These are phyloP conservation scores for Natator depressus DNA, from an alignment of 2,113 vertebrate species.

Conservation along the genomic window DNA sequence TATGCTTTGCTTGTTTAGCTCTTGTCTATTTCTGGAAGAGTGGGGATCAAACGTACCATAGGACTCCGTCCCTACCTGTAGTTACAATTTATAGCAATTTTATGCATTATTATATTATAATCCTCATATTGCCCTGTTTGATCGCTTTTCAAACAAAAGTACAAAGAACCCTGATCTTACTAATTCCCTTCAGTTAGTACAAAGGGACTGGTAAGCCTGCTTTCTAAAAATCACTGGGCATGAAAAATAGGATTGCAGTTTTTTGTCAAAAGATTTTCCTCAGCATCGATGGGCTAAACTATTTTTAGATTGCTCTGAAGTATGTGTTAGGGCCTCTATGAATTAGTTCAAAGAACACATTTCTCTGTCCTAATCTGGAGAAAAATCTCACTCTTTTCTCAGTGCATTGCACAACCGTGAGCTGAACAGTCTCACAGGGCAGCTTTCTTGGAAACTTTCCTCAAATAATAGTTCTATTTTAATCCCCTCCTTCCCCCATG, in stretches of 20 bases:
- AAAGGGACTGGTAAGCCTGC: background rate
- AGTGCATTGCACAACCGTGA: conserved; percentile 30
- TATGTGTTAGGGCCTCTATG: conserved; percentile 57
- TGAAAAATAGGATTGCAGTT: conserved; percentile 50
- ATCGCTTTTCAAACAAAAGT: conserved; percentile 52
- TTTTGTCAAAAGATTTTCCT: conserved; percentile 67
- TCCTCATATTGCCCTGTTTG: conserved; percentile 15
- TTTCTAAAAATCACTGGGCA: conserved; percentile 36
- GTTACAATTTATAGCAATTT: conserved; percentile 33
- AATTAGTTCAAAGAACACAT: conserved; percentile 50
- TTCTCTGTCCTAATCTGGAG: conserved; percentile 27
- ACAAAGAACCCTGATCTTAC: conserved; percentile 45
- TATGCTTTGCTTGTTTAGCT: conserved; percentile 33
- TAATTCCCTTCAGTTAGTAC: conserved; percentile 18
- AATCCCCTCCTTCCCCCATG: background rate
- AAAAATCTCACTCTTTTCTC: background rate
- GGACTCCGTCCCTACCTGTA: background rate
- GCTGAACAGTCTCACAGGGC: background rate
- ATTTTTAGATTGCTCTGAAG: conserved; percentile 69
- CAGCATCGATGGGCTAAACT: conserved; percentile 37
- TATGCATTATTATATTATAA: background rate
- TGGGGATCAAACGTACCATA: background rate
- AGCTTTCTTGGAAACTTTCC: conserved; percentile 1
- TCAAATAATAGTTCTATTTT: background rate
- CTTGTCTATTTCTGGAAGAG: background rate